A percentile compares a stretch with the other conserved stretches of the same genome.
These are phyloP conservation scores for Torymus tubicola DNA, from an alignment of 2,888 invertebrate genomes.

Conservation along the genomic window DNA sequence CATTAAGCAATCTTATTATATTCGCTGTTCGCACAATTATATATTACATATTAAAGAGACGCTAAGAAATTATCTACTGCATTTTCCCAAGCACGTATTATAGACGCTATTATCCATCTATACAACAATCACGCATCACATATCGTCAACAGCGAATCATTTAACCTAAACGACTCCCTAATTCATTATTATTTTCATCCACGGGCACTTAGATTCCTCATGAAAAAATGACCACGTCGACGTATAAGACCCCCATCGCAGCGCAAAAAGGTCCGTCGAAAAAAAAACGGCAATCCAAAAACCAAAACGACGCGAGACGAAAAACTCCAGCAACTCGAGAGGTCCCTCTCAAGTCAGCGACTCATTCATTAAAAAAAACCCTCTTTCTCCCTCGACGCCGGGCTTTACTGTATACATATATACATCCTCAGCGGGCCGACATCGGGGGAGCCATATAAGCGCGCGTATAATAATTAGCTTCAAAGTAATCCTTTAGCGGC, in stretches of 20 bases:
- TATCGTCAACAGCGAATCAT: neutral
- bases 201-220: slow-evolving; percentile 13
- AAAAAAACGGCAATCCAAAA: too few relatives aligned
- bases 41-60: too few relatives aligned
- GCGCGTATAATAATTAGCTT: slow-evolving; percentile 53
- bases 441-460: slow-evolving; percentile 21
- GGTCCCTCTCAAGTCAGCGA: slow-evolving; percentile 25
- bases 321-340: slow-evolving; percentile 41
- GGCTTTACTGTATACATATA: neutral
- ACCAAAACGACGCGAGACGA: slow-evolving; percentile 8
- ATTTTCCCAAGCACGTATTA: too few relatives aligned
- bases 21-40: too few relatives aligned
- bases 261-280: slow-evolving; percentile 1
- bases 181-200: slow-evolving; percentile 47
- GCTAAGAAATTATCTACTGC: too few relatives aligned
- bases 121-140: too few relatives aligned
- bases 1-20: too few relatives aligned
- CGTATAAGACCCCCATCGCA: slow-evolving; percentile 9
- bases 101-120: too few relatives aligned
- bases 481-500: slow-evolving; percentile 55
- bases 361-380: slow-evolving; percentile 50
- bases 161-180: slow-evolving; percentile 11
- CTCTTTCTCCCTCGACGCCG: neutral
- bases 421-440: neutral
- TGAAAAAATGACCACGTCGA: slow-evolving; percentile 5